Conservation (phyloP, 2,113 vertebrate species). For the Protomyctophum bolini region DNA sequence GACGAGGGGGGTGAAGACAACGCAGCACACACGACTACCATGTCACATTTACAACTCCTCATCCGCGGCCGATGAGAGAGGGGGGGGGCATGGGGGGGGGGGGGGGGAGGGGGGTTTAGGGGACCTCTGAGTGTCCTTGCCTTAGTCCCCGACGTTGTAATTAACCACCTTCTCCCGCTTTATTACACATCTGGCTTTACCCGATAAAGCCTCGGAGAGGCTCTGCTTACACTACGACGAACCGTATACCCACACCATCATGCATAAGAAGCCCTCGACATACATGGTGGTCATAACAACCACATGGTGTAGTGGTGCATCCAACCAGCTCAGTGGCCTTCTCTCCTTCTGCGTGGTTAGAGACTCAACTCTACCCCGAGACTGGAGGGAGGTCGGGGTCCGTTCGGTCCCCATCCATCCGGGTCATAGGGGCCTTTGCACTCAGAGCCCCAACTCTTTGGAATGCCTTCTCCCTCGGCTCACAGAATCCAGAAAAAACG, state of each 20-base stretch:
- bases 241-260: slow-evolving; percentile 25
- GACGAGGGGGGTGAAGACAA: no score
- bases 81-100: no score
- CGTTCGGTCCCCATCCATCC: no score
- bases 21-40: slow-evolving; percentile 45
- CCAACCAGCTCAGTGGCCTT: no score
- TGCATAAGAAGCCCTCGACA: slow-evolving; percentile 35
- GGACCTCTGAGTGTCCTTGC: slow-evolving; percentile 56
- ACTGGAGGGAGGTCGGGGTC: no score
- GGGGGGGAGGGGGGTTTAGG: no score
- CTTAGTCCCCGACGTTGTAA: slow-evolving; percentile 60
- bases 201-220: slow-evolving; percentile 48
- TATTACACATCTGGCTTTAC: slow-evolving; percentile 61
- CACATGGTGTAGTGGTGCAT: slow-evolving; percentile 31
- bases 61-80: slow-evolving; percentile 14
- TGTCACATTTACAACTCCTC: slow-evolving; percentile 64
- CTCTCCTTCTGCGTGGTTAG: no score
- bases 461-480: no score
- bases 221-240: slow-evolving; percentile 6
- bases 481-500: no score
- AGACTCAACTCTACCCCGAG: no score
- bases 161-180: slow-evolving; percentile 61
- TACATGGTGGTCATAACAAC: slow-evolving; percentile 57
- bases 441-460: no score
- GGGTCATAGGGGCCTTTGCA: no score